phyloP scores from a whole-genome alignment of 1,140 invertebrate genomes.

The Trichonephila clavipes region DNA sequence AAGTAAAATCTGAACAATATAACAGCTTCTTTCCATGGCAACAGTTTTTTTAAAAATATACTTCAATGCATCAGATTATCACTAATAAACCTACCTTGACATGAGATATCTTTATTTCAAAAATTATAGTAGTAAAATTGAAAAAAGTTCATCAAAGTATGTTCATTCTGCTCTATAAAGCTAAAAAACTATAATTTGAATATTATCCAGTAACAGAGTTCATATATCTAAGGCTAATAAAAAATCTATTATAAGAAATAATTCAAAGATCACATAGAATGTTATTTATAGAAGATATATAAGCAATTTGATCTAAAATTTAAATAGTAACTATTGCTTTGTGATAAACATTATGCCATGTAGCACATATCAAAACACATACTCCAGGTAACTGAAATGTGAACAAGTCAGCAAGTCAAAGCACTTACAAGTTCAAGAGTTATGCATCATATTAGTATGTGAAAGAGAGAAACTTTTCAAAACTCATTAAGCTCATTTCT shows the following conservation, averaged over 20 bases:
- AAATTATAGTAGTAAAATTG: not conserved
- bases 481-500: too few relatives aligned
- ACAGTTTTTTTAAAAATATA: not conserved
- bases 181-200: conserved; percentile 24
- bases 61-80: not conserved
- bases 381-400: too few relatives aligned
- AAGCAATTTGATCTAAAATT: not conserved
- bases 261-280: not conserved
- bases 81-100: not conserved
- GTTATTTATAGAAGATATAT: not conserved
- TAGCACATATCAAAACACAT: too few relatives aligned
- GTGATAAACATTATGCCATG: too few relatives aligned
- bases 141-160: not conserved
- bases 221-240: not conserved
- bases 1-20: not conserved
- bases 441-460: too few relatives aligned
- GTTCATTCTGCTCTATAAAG: not conserved
- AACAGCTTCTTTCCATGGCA: not conserved
- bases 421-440: too few relatives aligned
- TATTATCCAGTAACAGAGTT: not conserved
- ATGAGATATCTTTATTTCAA: not conserved
- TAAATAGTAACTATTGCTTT: too few relatives aligned
- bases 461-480: too few relatives aligned
- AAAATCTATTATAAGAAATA: not conserved
- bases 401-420: too few relatives aligned